Evolutionary conservation across 2,888 invertebrate species (phyloP), one percentile per base, ranked within the genome.

Genomic region (Argynnis bischoffii): DNA sequence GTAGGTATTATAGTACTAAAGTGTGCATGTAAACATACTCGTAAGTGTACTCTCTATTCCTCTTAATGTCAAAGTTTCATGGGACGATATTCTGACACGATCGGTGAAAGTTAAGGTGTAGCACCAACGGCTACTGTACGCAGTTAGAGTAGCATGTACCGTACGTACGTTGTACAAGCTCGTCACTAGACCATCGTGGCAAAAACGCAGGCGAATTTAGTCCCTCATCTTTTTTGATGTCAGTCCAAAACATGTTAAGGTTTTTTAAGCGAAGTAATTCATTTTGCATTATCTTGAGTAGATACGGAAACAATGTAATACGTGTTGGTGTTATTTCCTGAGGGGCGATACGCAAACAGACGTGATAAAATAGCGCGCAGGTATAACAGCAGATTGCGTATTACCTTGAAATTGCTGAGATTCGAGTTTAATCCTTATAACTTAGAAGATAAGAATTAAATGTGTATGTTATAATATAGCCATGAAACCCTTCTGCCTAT

Each of bases 271-370:
- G 35, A 1, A 55, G 14, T 59, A 59, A 67, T 67, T 63, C 60
- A 66, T 55, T 55, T 18, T 50, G 16, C 48, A 48, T 64, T 64
- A 70, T 70, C 70, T 68, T 59, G 50, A 65, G 48, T 70, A 63
- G 55, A 63, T 57, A 70, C 65, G 70, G 70, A 70, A 68, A 70
- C 68, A 68, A 70, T 64, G 64, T 70, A 65, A 65, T 66, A 70
- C 70, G 55, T 68, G 55, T 67, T 63, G 55, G 50, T 56, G 56
- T 64, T 71, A 72, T 71, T 71, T 67, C 71, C 72, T 67, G 66
- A 71, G 69, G 35, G 70, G 66, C 50, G 69, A 69, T 57, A 53
- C 67, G 69, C 66, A 70, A 69, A 71, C 70, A 74, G 65, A 59
- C 64, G 63, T 59, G 66, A 72, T 73, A 70, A 72, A 70, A 72